phyloP scores from a whole-genome alignment of 2,113 vertebrate genomes.

The Nibea coibor region DNA sequence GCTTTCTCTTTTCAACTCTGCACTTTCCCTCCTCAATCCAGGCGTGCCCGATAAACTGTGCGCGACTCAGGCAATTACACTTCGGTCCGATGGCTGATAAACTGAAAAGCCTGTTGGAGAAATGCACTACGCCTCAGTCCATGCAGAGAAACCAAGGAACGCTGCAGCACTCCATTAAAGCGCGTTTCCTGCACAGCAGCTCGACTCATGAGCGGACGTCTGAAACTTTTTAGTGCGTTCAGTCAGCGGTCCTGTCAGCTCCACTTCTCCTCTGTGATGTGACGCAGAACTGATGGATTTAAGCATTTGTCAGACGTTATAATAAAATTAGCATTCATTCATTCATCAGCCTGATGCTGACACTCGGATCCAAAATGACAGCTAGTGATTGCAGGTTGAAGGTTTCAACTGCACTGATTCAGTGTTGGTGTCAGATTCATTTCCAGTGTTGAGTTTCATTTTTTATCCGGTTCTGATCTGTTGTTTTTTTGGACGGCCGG shows the following conservation, averaged over 20 bases:
- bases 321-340: no score
- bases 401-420: no score
- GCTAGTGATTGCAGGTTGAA: no score
- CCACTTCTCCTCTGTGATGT: not conserved
- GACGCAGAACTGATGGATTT: not conserved
- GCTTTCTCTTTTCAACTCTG: not conserved
- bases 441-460: no score
- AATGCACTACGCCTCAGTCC: not conserved
- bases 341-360: no score
- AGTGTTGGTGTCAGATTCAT: no score
- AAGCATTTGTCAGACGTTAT: no score
- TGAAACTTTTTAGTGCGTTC: not conserved
- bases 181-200: not conserved
- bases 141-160: conserved; percentile 3
- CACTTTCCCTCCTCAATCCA: not conserved
- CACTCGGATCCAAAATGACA: no score
- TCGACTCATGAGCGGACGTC: not conserved
- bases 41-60: not conserved
- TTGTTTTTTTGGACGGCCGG: not conserved
- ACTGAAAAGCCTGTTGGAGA: not conserved
- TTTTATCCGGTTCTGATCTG: no score
- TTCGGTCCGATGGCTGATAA: conserved; percentile 2
- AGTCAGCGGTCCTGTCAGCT: not conserved
- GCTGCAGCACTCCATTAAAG: conserved; percentile 14
- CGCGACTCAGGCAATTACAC: not conserved